Base-by-base conservation (phyloP, 2,113 vertebrate species). In the Cnemophilus loriae region DNA sequence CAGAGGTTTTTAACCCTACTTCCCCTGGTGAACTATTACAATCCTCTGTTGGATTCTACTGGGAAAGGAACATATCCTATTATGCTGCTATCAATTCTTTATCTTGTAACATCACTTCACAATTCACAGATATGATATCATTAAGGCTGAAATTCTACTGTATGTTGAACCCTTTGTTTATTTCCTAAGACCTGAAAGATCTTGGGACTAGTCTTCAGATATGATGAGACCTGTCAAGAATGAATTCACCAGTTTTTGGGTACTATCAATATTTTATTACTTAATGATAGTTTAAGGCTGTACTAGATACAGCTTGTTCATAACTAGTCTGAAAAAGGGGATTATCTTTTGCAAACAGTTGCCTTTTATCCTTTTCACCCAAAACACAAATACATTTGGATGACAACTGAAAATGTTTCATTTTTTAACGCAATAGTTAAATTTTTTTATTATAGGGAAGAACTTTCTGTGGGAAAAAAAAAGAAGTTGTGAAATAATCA, bases 1-100 rank as follows among this genome's bases (percentile, higher is more conserved):
- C 97, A 97, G 93, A 95, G 87, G 92, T 96, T 97, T 97, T 97
- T 96, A 95, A 97, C 97, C 90, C 93, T 93, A 68, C 87, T 95
- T 93, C 81, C 93, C 70, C 89, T 41, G 61, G 90, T 96, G 89
- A 95, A 97, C 88, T 95, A 95, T 94, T 97, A 96, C 82, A 92
- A 81, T 93, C 52, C 83, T 88, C 85, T 55, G 59, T 21, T 96
- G 82, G 84, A 94, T 89, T 96, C 77, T 90, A 64, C 87, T 85
- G 93, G 87, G 86, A 69, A 84, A 96, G 79, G 65, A 96, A 91
- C 67, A 86, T 50, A 85, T 83, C 56, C 92, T 93, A 83, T 86
- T 87, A 96, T 92, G 90, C 93, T 87, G 79, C 89, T 92, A 84
- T 95, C 56, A 88, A 26, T 96, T 94, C 90, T 89, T 90, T 26